Evolutionary conservation across 2,797 vertebrate species (phyloP), one percentile per base, ranked within the genome.

Genomic region (Poliocrania exsul): DNA sequence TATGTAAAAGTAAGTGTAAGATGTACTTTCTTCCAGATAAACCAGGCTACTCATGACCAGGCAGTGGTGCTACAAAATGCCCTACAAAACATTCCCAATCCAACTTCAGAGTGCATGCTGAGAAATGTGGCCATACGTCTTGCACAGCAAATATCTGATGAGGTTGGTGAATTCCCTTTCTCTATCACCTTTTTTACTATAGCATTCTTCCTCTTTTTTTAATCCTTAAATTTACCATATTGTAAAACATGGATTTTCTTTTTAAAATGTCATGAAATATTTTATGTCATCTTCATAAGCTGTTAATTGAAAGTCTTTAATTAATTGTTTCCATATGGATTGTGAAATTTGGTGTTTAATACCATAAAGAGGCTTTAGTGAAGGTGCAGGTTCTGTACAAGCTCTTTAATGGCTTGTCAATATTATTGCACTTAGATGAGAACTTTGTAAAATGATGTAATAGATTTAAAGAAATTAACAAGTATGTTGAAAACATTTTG

Each of bases 1-100:
- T 51, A 29, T 86, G 51, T 96, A 79, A 94, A 60, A 90, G 44
- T 96, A 94, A 96, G 31, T 67, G 13, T 97, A 88, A 86, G 91
- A 94, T 94, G 92, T 94, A 66, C 82, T 91, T 96, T 95, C 86
- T 95, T 97, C 53, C 97, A 99, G 99, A 98, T 99, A 96, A 99
- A 99, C 94, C 99, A 99, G 97, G 98, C 99, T 92, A 99, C 99
- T 29, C 99, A 99, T 95, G 99, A 99, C 97, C 99, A 99, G 97
- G 99, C 99, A 62, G 98, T 99, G 97, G 99, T 99, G 96, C 99
- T 99, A 87, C 99, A 99, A 97, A 99, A 98, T 89, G 99, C 99
- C 95, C 98, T 99, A 96, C 99, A 99, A 97, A 99, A 99, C 98
- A 99, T 99, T 98, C 99, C 99, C 71, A 99, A 99, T 97, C 99